Evolutionary conservation across 2,113 vertebrate genomes (phyloP), one percentile per base, ranked within the genome.

Genomic region (Saguinus midas): DNA sequence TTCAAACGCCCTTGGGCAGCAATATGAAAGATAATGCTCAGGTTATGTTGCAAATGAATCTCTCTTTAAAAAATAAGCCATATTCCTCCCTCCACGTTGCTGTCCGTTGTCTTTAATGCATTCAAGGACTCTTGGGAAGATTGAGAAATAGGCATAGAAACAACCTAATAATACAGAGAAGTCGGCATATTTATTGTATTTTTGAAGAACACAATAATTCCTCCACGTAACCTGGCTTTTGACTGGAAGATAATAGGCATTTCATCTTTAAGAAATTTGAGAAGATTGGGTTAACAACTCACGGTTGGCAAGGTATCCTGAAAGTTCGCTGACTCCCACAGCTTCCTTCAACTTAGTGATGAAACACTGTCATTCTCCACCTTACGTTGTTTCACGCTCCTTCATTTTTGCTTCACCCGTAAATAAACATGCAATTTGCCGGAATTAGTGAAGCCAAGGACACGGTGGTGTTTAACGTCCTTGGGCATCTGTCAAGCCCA

Each of bases 151-250:
- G 58, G 43, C 13, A 14, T 57, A 79, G 13, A 45, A 29, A 16
- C 23, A 14, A 73, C 18, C 8, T 32, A 20, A 55, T n/a, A 37
- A 27, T 9, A 8, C 35, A 32, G 4, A 6, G 9, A 8, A 68
- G 20, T 21, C 0, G 0, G 45, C 35, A 17, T n/a, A 1, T 52
- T 25, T 66, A 9, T 7, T 23, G 37, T 29, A 0, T 9, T 23
- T 70, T n/a, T 70, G 35, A 87, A 57, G 45, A 32, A 64, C 3
- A 32, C 17, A 10, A 0, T 35, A 4, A 8, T 37, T 73, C 70
- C 14, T 52, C 61, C 29, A 0, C 4, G 8, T 27, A 58, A 32
- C 52, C 70, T 68, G 18, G 17, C 35, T 82, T 82, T 80, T 37
- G 58, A 23, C n/a, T 43, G 11, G 43, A 90, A 79, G 43, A 27